phyloP scores from a whole-genome alignment of 1,140 invertebrate genomes.

The Trialeurodes vaporariorum region DNA sequence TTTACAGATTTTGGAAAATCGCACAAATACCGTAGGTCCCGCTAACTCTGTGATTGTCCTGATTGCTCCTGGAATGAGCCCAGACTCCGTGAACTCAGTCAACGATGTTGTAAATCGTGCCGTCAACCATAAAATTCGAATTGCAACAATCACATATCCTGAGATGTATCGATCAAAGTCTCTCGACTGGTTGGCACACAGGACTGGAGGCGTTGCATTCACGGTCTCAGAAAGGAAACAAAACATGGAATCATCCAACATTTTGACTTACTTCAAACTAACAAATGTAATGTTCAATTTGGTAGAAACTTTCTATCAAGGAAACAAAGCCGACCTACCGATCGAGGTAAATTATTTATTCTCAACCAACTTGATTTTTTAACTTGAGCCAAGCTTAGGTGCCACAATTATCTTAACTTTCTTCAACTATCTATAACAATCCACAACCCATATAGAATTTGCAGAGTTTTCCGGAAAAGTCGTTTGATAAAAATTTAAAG shows the following conservation, averaged over 20 bases:
- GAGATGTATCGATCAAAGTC: constrained; percentile 29
- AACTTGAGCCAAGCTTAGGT: too few relatives aligned
- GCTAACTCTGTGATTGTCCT: constrained; percentile 43
- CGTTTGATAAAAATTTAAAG: too few relatives aligned
- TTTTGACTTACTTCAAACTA: constrained; percentile 41
- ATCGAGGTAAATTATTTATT: constrained; percentile 42
- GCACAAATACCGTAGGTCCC: constrained; percentile 31
- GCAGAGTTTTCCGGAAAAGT: too few relatives aligned
- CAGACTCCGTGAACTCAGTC: constrained; percentile 22
- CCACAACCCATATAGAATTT: too few relatives aligned
- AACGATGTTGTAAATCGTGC: constrained; percentile 25
- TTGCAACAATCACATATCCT: constrained; percentile 41
- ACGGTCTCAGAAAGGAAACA: constrained; percentile 39
- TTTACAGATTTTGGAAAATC: constrained; percentile 37
- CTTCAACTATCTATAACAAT: too few relatives aligned
- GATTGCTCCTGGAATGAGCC: constrained; percentile 38
- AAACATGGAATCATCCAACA: constrained; percentile 37
- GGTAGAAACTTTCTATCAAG: constrained; percentile 37
- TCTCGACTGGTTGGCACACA: constrained; percentile 36
- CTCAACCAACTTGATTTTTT: too few relatives aligned
- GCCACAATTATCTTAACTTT: too few relatives aligned
- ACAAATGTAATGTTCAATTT: constrained; percentile 40
- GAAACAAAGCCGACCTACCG: constrained; percentile 38
- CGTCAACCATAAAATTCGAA: constrained; percentile 31
- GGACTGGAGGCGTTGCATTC: constrained; percentile 36